Percentiles rank a stretch among this genome's conserved stretches.
These are phyloP conservation scores for Corbicula japonica DNA, from an alignment of 2,888 invertebrate genomes.

Conservation along the genomic window DNA sequence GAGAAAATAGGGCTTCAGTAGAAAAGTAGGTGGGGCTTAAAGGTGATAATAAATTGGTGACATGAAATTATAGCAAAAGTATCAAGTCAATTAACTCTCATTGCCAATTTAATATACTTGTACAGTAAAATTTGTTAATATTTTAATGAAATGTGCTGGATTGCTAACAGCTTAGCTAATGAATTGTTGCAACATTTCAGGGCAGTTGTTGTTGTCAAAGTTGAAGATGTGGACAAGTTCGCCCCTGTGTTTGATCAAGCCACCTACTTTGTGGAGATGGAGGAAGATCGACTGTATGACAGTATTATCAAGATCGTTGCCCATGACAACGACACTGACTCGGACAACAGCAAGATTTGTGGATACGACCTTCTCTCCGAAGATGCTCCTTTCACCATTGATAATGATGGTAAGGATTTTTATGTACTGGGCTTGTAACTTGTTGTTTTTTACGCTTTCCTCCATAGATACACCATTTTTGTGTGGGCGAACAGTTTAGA, in stretches of 20 bases:
- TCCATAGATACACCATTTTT: too few species aligned
- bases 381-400: constrained; percentile 96
- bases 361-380: constrained; percentile 98
- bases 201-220: constrained; percentile 97
- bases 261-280: constrained; percentile 95
- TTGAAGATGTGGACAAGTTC: constrained; percentile 99
- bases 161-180: neutral
- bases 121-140: too few species aligned
- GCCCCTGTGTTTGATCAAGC: constrained; percentile 96
- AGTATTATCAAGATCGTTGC: constrained; percentile 94
- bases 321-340: constrained; percentile 95
- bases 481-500: too few species aligned
- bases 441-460: too few species aligned
- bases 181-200: constrained; percentile 87
- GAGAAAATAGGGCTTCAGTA: too few species aligned
- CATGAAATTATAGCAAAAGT: too few species aligned
- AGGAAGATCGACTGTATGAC: constrained; percentile 92
- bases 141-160: too few species aligned
- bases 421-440: too few species aligned
- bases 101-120: too few species aligned
- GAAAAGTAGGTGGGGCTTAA: too few species aligned
- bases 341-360: constrained; percentile 97
- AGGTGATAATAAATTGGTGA: too few species aligned
- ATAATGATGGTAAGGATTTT: constrained; percentile 93
- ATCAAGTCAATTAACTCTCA: too few species aligned